phyloP scores from a whole-genome alignment of 2,797 vertebrate species.

The Perodicticus potto region DNA sequence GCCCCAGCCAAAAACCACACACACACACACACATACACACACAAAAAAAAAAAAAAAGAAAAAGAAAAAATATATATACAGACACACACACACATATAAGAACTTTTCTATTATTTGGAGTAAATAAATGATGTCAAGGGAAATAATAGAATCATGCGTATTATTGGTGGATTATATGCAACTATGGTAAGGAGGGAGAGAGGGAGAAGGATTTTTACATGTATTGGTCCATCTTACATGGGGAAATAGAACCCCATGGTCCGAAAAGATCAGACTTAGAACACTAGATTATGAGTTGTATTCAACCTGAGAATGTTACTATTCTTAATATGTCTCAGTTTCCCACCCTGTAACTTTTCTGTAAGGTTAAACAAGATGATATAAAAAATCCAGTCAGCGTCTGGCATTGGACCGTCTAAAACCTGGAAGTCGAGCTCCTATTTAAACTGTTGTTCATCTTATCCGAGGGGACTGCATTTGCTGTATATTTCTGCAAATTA shows the following conservation, averaged over 20 bases:
- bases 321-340: neutral
- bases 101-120: neutral
- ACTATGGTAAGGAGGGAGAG: neutral
- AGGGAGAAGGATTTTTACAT: neutral
- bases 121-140: neutral
- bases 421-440: neutral
- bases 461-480: neutral
- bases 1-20: too few relatives aligned
- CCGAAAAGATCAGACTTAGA: neutral
- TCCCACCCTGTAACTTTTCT: neutral
- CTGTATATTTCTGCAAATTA: conserved; percentile 1
- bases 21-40: too few relatives aligned
- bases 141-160: neutral
- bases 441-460: conserved; percentile 17
- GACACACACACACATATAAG: too few relatives aligned
- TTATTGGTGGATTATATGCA: neutral
- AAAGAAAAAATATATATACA: too few relatives aligned
- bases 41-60: too few relatives aligned
- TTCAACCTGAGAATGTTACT: neutral
- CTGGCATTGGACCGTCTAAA: neutral
- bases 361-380: neutral
- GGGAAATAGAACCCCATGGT: neutral
- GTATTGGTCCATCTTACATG: neutral
- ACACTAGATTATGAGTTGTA: neutral
- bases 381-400: neutral